These are phyloP conservation scores for Hemithea aestivaria DNA, from an alignment of 2,888 invertebrate species.

Conservation along the genomic window DNA sequence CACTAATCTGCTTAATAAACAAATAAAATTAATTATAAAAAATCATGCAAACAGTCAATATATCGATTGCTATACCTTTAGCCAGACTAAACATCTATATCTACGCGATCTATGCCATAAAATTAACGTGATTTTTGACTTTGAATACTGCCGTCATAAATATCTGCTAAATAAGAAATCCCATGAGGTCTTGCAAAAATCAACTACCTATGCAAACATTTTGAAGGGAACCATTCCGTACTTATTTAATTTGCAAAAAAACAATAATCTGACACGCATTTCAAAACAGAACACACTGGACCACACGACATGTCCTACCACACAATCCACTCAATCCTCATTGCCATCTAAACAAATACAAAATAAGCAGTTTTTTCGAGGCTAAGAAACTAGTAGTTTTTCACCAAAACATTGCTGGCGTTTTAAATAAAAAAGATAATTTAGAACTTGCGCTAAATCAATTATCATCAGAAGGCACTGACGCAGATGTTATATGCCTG, in stretches of 20 bases:
- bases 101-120: background rate
- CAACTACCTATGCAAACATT: too few species aligned
- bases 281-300: too few species aligned
- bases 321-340: too few species aligned
- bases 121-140: background rate
- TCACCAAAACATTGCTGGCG: constrained; percentile 15
- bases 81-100: too few species aligned
- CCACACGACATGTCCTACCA: too few species aligned
- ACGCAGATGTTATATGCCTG: constrained; percentile 14
- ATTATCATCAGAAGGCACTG: background rate
- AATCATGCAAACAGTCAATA: too few species aligned
- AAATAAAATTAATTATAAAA: too few species aligned
- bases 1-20: too few species aligned
- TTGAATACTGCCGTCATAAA: background rate
- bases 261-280: background rate
- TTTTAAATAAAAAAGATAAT: constrained; percentile 8
- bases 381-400: constrained; percentile 5
- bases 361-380: constrained; percentile 8
- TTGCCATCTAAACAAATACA: too few species aligned
- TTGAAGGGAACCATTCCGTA: background rate
- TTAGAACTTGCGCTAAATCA: constrained; percentile 9
- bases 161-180: background rate
- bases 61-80: too few species aligned
- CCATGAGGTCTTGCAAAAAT: too few species aligned
- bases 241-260: background rate